Evolutionary conservation across 2,888 invertebrate genomes (phyloP), one percentile per base, ranked within the genome.

Genomic region (Papilio gigon): DNA sequence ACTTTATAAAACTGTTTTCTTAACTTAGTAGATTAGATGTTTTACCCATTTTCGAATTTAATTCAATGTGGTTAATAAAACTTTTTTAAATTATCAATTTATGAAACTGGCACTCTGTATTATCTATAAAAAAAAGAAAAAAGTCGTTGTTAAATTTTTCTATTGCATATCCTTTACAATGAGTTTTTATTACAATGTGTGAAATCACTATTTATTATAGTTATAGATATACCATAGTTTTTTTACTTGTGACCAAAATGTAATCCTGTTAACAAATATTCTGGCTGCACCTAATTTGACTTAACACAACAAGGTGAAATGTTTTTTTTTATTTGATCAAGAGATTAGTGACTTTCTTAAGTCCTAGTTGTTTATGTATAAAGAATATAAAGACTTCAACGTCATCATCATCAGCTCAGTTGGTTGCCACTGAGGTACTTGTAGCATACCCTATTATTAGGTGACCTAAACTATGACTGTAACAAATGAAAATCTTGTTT

Each of bases 1-100:
- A 56, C 14, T 65, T 56, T 30, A 56, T 56, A 56, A 56, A 56
- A 56, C 53, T 9, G 4, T 27, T 56, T 56, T 17, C n/a, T 11
- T 6, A 9, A 42, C 17, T 17, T 2, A n/a, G 30, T 30, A 27
- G 17, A 2, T 3, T n/a, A 53, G n/a, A 42, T 53, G 9, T 12
- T 17, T 56, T 30, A 30, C 53, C 8, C n/a, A 35, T 2, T 35
- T 42, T n/a, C 17, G 5, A 42, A 14, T 40, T 40, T n/a, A 42
- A 5, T 42, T 42, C 8, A 20, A n/a, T 14, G 40, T 40, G 33
- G 8, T 4, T 14, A 40, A n/a, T 40, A n/a, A 40, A 40, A n/a
- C n/a, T 3, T 14, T 2, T 40, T 40, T 40, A 40, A 40, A n/a
- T n/a, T 5, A n/a, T 2, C 33, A 35, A 35, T 35, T 35, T 35